Base-by-base conservation (phyloP, 2,888 invertebrate genomes). In the Laspeyria flexula region DNA sequence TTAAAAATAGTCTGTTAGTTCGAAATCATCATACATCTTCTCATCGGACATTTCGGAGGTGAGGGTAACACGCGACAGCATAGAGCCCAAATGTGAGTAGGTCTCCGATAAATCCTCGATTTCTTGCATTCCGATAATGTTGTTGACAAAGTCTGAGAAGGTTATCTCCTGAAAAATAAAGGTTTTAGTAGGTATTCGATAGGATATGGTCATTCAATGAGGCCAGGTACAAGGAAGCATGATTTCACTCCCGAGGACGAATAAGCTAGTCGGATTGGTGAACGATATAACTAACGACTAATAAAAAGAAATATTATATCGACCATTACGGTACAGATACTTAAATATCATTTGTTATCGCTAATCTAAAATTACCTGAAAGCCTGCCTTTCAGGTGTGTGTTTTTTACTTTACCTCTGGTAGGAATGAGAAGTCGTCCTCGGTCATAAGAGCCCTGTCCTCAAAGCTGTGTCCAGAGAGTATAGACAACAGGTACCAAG, bases 91-190 rank as follows among this genome's bases (percentile, higher is more conserved):
- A 0, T 42, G 56, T 0, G 85, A 86, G 25, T 59, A 59, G 44
- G 75, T 73, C 16, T 86, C 84, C 0, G 85, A 81, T 1, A 70
- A 23, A 16, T 77, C 71, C 15, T 86, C 87, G 21, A 76, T 44
- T 16, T 91, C 88, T 49, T 90, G 89, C 39, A 94, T 87, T 1
- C 94, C 94, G 55, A 94, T 77, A 45, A 94, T 88, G 52, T 89
- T 83, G 15, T 83, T 83, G 7, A 89, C 71, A 4, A 94, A 79
- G 23, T 83, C 79, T 3, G 77, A 77, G 44, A 91, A 88, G 16
- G 85, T 75, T 55, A 94, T 88, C 29, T 76, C 75, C 93, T 93
- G 81, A 21, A 75, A 55, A 39, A 54, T 37, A 29, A 48, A 31
- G 5, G 21, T 21, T 21, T 21, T 21, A 21, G 21, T 21, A 21